Conservation (phyloP, 2,113 vertebrate species). For the Aptenodytes forsteri region DNA sequence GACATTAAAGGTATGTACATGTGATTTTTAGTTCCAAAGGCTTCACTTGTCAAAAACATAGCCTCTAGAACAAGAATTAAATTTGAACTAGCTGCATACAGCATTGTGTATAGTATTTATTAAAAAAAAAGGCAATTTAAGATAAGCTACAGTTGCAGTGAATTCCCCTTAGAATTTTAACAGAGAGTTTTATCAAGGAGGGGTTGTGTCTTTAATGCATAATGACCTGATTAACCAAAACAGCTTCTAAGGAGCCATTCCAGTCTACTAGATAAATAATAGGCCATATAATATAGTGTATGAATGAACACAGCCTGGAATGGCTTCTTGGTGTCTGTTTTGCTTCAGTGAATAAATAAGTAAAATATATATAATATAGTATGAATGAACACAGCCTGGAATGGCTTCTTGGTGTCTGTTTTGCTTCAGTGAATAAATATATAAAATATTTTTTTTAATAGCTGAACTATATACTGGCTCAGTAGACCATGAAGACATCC, state of each 20-base stretch:
- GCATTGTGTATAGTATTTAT: neutral
- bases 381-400: conserved; percentile 9
- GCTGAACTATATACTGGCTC: neutral
- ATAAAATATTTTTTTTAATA: conserved; percentile 28
- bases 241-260: conserved; percentile 24
- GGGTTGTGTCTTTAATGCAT: conserved; percentile 1
- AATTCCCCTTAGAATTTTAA: neutral
- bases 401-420: neutral
- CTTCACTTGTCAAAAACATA: neutral
- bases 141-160: neutral
- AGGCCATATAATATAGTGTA: neutral
- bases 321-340: neutral
- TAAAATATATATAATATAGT: conserved; percentile 13
- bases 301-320: conserved; percentile 15
- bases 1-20: neutral
- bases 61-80: neutral
- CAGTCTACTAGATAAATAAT: conserved; percentile 35
- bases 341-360: conserved; percentile 15
- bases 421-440: conserved; percentile 13
- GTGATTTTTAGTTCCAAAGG: neutral
- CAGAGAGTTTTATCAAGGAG: neutral
- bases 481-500: neutral
- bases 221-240: conserved; percentile 28
- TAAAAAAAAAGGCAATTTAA: neutral
- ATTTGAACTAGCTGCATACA: neutral